Percentiles rank a stretch among this genome's conserved stretches.
Evolutionary conservation across 2,113 vertebrate genomes (phyloP).

Genomic region (Microcebus griseorufus): DNA sequence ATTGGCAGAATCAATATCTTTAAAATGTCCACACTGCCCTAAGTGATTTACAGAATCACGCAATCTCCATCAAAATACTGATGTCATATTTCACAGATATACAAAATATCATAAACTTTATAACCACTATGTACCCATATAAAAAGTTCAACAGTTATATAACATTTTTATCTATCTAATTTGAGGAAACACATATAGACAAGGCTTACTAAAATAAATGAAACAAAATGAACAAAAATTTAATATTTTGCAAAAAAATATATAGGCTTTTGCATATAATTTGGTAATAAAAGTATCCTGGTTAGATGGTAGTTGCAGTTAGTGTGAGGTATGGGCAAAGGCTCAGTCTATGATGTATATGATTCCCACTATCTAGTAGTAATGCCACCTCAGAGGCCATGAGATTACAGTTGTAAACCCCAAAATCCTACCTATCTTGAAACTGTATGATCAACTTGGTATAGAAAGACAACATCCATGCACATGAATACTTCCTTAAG

Average conservation of each 20-base stretch:
- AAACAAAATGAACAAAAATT: not conserved
- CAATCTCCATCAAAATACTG: no score
- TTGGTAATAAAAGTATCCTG: not conserved
- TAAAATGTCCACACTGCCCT: no score
- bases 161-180: not conserved
- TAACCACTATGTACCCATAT: not conserved
- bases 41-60: no score
- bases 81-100: no score
- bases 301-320: not conserved
- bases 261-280: not conserved
- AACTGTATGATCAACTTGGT: not conserved
- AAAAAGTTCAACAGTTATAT: not conserved
- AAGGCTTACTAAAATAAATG: not conserved
- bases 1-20: no score
- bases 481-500: not conserved
- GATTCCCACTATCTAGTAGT: not conserved
- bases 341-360: not conserved
- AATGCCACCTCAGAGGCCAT: not conserved
- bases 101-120: not conserved
- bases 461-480: not conserved
- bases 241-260: not conserved
- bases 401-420: not conserved
- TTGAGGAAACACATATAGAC: not conserved
- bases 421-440: not conserved
- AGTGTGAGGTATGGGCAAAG: not conserved